These are phyloP conservation scores for Bactericera cockerelli DNA, from an alignment of 1,140 invertebrate genomes.

Conservation along the genomic window DNA sequence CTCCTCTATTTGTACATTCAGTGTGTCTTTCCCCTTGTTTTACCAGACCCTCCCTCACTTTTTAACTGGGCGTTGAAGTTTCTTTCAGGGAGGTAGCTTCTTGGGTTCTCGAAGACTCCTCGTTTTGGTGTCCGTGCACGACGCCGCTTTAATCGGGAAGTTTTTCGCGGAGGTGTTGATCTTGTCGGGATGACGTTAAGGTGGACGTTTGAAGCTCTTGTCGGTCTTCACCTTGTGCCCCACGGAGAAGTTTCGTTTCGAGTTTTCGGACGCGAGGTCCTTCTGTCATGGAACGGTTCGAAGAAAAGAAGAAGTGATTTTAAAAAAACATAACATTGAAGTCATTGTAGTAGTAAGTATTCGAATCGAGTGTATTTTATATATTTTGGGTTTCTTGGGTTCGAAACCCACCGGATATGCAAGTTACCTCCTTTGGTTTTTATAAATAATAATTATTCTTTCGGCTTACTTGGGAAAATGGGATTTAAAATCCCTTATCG, in stretches of 20 bases:
- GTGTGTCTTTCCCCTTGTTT: background rate
- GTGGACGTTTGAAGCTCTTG: background rate
- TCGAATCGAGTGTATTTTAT: no score
- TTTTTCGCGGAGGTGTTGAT: background rate
- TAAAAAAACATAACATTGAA: no score
- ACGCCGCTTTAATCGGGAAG: background rate
- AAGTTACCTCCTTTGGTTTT: no score
- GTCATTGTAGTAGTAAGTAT: no score
- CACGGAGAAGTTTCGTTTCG: background rate
- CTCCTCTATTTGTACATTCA: background rate
- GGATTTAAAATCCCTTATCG: no score
- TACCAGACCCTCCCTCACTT: background rate
- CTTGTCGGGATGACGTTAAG: background rate
- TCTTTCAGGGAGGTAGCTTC: background rate
- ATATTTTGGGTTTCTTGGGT: no score
- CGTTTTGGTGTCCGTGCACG: background rate
- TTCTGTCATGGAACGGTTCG: no score
- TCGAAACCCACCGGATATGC: no score
- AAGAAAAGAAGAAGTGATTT: no score
- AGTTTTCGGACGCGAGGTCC: background rate
- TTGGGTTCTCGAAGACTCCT: constrained; percentile 4
- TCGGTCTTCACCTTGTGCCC: background rate
- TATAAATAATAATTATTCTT: no score
- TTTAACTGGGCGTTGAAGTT: background rate
- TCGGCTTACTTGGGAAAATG: no score